Base-by-base conservation (phyloP, 2,797 vertebrate genomes). In the Alcedo atthis region DNA sequence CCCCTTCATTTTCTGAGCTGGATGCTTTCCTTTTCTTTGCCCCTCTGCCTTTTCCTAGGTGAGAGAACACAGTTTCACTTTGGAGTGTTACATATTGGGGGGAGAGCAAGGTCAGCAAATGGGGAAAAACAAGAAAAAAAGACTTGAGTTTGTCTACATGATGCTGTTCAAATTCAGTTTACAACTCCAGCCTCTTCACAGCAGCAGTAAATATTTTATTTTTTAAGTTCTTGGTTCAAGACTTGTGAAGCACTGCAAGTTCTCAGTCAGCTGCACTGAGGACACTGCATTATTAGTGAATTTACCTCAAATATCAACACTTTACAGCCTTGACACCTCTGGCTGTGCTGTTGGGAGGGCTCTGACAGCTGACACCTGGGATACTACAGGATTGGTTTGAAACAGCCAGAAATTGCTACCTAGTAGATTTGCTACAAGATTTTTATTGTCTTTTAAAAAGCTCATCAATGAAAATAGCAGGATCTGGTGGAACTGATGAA, bases 11-110 rank as follows among this genome's bases (percentile, higher is more conserved):
- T 96, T 99, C 99, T 13, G 99, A 99, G 77, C 98, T 98, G 11
- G 99, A 99, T 58, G 96, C 95, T 98, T 99, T 99, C 97, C 99
- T 98, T 98, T 99, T 99, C 97, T 98, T 99, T 81, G 97, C 97
- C 55, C 98, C 99, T 92, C 99, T 97, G 40, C 99, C 98, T 98
- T 99, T 99, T 95, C 98, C 98, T 98, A 96, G 30, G 35, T 71
- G 40, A 89, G 43, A 91, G 68, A 86, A 58, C 13, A 75, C 0
- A 1, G 46, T 48, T 91, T 59, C 64, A 71, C 6, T 75, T 59
- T 22, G 14, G 28, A 9, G 51, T 51, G 49, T 51, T 51, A 51
- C 49, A 16, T 26, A 3, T 17, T 28, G 14, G 26, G 49, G 49
- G 48, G 26, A 26, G 49, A 25, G 25, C 67, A 14, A 57, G 12